Percentiles rank a stretch among this genome's conserved stretches.
phyloP scores from a whole-genome alignment of 2,113 vertebrate genomes.

The Urocynchramus pylzowi region DNA sequence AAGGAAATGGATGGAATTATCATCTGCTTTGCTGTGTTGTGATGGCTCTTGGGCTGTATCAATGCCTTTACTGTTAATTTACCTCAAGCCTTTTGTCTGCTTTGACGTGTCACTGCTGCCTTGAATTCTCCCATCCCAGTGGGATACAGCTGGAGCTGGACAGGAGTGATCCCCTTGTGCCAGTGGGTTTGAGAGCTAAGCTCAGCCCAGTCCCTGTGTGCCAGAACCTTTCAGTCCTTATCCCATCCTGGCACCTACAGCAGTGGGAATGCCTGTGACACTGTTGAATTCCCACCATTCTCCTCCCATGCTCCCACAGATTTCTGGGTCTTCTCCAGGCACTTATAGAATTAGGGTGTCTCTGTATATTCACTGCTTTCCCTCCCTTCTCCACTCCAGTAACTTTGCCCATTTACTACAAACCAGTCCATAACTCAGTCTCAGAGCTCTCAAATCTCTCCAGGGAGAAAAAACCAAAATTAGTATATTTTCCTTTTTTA shows the following conservation, averaged over 20 bases:
- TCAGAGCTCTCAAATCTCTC: neutral
- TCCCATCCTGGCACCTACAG: neutral
- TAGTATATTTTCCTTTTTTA: neutral
- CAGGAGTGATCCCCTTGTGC: neutral
- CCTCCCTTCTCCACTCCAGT: neutral
- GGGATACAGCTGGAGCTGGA: neutral
- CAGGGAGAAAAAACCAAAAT: neutral
- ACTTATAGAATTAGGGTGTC: neutral
- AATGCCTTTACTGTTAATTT: neutral
- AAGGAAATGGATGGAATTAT: neutral
- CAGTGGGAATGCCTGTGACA: neutral
- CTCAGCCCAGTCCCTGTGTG: neutral
- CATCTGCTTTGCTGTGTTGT: neutral
- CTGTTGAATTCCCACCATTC: neutral
- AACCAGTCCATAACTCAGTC: neutral
- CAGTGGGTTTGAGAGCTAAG: neutral
- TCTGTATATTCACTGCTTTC: neutral
- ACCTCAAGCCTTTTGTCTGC: neutral
- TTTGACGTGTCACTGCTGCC: neutral
- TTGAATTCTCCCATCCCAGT: neutral
- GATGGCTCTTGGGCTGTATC: neutral
- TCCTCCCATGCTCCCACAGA: neutral
- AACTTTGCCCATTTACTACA: neutral
- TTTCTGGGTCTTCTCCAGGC: neutral
- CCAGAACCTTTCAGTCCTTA: neutral